phyloP scores from a whole-genome alignment of 2,113 vertebrate species.

The Albula glossodonta region DNA sequence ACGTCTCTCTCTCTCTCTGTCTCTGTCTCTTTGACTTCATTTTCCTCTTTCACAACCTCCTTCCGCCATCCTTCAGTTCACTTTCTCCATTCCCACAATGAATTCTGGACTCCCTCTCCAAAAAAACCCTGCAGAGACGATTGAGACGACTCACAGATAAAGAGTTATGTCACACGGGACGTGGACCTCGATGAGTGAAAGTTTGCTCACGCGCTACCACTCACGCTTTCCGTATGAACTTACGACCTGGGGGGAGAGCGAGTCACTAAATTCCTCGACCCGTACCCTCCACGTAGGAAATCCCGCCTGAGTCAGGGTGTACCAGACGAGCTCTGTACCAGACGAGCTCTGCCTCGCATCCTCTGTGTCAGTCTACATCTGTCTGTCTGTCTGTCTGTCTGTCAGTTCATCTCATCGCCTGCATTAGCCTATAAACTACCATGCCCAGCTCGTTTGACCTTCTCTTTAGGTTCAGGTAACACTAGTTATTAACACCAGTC shows the following conservation, averaged over 20 bases:
- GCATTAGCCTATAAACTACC: background rate
- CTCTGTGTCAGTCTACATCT: background rate
- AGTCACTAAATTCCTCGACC: conserved; percentile 57
- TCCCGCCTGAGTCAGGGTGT: conserved; percentile 60
- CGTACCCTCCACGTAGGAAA: conserved; percentile 47
- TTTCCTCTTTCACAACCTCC: background rate
- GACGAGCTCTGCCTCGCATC: conserved; percentile 37
- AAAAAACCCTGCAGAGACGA: background rate
- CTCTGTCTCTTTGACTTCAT: background rate
- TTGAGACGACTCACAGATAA: conserved; percentile 28
- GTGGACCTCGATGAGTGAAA: conserved; percentile 59
- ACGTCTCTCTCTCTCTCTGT: background rate
- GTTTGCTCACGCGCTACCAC: conserved; percentile 54
- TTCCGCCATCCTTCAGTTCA: background rate
- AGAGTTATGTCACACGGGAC: conserved; percentile 38
- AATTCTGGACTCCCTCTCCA: background rate
- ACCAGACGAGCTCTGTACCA: conserved; percentile 47
- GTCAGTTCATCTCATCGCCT: conserved; percentile 9
- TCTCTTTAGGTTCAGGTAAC: no score
- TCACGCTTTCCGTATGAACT: background rate
- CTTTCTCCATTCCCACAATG: background rate
- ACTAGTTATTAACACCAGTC: no score
- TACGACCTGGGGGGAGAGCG: conserved; percentile 40
- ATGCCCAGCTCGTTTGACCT: background rate
- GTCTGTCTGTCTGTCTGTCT: conserved; percentile 42